Evolutionary conservation across 1,140 invertebrate genomes (phyloP), one percentile per base, ranked within the genome.

Genomic region (Calosoma granatense): DNA sequence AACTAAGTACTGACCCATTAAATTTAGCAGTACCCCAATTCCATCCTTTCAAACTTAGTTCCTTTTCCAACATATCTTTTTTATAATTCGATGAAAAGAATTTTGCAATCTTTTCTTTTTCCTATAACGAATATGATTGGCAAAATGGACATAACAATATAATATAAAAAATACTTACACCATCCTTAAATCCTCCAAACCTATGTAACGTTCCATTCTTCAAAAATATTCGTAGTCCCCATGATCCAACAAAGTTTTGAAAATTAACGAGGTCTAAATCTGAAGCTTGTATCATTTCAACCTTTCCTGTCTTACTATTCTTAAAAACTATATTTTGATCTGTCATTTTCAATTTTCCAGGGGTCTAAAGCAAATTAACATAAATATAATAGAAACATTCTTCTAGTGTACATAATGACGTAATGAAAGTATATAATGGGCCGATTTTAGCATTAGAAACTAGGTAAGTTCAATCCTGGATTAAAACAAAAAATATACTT

Each of bases 1-100:
- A 99, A 67, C 87, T 90, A 0, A 99, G 70, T 1, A 91, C 84
- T 53, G 93, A 89, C 20, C 94, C 96, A 70, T 86, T 83, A 71
- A 99, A 98, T 64, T 94, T 90, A 11, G 92, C 91, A 1, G 88
- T 90, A 51, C 97, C 97, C 92, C 97, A 99, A 74, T 99, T 99
- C 95, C 96, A 99, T 2, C 97, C 97, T 74, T 96, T 98, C 0
- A 98, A 75, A 65, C 90, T 92, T 26, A 96, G 73, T 66, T 99
- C 95, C 68, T 93, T 93, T 70, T 90, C 88, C 57, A 94, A 70
- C 87, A 92, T 84, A 63, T 92, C 82, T 66, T 88, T 87, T 51
- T 88, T 83, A 62, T 94, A 96, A 63, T 87, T 87, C 2, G 81
- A 75, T 66, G 87, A 81, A 63, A 95, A 92, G 71, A 90, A 94